phyloP scores from a whole-genome alignment of 92 coral and sea anemone genomes.

The Chrysogorgia sp. region DNA sequence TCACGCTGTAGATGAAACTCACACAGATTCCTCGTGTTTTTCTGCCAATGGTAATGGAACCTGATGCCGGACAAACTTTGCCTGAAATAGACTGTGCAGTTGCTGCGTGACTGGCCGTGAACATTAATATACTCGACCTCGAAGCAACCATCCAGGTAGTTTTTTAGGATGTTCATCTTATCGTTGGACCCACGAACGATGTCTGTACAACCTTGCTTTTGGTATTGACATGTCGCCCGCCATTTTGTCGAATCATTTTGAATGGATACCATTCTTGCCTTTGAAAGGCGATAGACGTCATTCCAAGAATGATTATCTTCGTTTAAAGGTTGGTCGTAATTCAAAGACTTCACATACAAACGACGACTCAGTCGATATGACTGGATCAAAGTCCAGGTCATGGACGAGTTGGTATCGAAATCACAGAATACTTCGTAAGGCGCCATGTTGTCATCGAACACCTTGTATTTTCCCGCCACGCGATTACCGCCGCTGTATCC shows the following conservation, averaged over 20 bases:
- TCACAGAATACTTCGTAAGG: not conserved
- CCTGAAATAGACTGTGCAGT: too few relatives aligned
- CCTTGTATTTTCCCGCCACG: not conserved
- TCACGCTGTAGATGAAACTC: too few relatives aligned
- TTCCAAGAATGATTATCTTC: constrained; percentile 1
- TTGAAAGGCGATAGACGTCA: constrained; percentile 5
- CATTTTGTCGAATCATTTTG: constrained; percentile 9
- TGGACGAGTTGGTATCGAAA: constrained; percentile 1
- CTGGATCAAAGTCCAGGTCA: constrained; percentile 14
- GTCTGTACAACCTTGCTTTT: too few relatives aligned
- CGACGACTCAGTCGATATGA: too few relatives aligned
- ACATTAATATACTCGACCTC: too few relatives aligned
- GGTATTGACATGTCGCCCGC: constrained; percentile 2
- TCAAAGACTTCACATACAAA: not conserved
- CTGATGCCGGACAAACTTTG: too few relatives aligned
- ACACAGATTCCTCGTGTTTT: too few relatives aligned
- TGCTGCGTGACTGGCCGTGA: too few relatives aligned
- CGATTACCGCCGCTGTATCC: constrained; percentile 8
- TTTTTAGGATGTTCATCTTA: too few relatives aligned
- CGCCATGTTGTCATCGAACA: not conserved
- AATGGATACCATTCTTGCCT: constrained; percentile 5
- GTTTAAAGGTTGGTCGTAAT: not conserved
- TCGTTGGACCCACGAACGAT: too few relatives aligned
- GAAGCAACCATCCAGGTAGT: too few relatives aligned
- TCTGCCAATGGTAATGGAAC: too few relatives aligned